Evolutionary conservation across 2,888 invertebrate genomes (phyloP).

Genomic region (Cataglyphis cursor): DNA sequence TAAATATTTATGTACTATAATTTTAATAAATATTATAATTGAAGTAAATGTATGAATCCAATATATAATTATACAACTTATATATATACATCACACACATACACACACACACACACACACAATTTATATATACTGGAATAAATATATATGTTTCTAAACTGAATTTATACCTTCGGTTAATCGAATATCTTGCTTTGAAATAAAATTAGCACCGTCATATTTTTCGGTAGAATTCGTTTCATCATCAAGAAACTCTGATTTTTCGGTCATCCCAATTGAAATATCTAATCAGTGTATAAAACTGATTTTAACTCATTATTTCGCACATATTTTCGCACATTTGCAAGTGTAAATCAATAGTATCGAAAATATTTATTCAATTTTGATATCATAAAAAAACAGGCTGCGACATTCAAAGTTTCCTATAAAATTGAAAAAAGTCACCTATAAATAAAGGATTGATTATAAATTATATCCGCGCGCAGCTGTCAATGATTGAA

Average conservation of each 20-base stretch:
- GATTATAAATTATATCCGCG: background rate
- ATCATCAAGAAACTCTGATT: conserved; percentile 18
- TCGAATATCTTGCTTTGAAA: background rate
- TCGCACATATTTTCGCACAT: background rate
- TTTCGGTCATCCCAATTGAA: conserved; percentile 63
- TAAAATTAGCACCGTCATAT: conserved; percentile 19
- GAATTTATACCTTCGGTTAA: conserved; percentile 52
- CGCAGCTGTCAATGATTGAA: background rate
- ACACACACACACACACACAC: background rate
- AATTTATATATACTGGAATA: background rate
- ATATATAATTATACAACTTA: background rate
- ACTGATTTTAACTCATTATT: conserved; percentile 47
- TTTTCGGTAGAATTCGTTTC: background rate
- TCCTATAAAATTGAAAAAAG: conserved; percentile 18
- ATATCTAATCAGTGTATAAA: conserved; percentile 25
- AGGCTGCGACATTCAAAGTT: conserved; percentile 34
- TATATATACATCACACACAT: background rate
- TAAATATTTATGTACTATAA: background rate
- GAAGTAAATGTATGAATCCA: background rate
- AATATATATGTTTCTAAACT: background rate
- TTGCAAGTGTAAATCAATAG: background rate
- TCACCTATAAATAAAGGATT: background rate
- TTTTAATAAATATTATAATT: background rate
- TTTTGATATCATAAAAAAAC: background rate
- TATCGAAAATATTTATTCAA: background rate